Evolutionary conservation across 2,888 invertebrate genomes (phyloP).

Genomic region (Conistra vaccinii): DNA sequence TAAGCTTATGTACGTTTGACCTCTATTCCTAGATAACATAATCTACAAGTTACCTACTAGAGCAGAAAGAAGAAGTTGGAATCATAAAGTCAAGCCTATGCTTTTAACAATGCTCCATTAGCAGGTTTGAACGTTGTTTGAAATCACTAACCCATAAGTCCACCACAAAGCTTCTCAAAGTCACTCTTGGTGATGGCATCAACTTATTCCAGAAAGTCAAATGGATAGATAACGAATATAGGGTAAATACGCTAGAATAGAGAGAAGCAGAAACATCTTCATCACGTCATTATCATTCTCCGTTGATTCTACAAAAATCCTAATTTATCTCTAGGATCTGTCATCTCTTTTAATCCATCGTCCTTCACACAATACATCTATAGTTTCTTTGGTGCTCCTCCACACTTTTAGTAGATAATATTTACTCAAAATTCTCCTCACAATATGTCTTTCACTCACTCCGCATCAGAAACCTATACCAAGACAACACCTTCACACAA

Average conservation of each 20-base stretch:
- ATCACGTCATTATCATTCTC: not conserved
- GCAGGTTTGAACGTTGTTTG: no score
- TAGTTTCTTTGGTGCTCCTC: not conserved
- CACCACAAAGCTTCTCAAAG: not conserved
- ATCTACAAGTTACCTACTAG: not conserved
- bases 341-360: not conserved
- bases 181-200: not conserved
- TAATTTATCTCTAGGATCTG: not conserved
- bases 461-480: not conserved
- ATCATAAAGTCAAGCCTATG: not conserved
- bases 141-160: not conserved
- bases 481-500: not conserved
- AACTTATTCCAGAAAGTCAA: not conserved
- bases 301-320: not conserved
- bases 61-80: not conserved
- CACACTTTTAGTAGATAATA: not conserved
- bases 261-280: not conserved
- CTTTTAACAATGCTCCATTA: not conserved
- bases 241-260: not conserved
- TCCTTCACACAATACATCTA: not conserved
- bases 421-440: not conserved
- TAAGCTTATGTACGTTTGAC: not conserved
- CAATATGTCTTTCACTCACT: no score
- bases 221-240: not conserved
- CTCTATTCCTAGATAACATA: not conserved